Conservation (phyloP, 1,140 invertebrate genomes). For the Berghia stephanieae region DNA sequence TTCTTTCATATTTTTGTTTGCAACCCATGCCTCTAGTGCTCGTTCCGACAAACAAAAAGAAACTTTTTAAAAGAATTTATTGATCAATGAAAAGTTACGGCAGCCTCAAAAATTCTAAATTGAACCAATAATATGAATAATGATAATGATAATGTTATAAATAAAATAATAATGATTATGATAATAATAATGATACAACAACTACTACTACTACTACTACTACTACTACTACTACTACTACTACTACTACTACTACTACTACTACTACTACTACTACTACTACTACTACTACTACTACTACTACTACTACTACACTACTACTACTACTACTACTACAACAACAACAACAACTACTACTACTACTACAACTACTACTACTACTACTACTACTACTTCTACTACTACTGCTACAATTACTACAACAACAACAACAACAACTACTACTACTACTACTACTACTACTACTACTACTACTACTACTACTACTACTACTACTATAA, state of each 20-base stretch:
- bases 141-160: background rate
- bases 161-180: background rate
- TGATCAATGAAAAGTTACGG: too few relatives aligned
- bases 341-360: conserved; percentile 2
- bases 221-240: conserved; percentile 2
- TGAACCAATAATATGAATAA: too few relatives aligned
- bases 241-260: background rate
- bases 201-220: background rate
- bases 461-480: conserved; percentile 2
- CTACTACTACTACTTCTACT: background rate
- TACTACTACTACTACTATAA: background rate
- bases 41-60: too few relatives aligned
- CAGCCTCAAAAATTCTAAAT: too few relatives aligned
- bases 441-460: conserved; percentile 2
- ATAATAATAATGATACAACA: background rate
- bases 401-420: too few relatives aligned
- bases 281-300: background rate
- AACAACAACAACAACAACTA: conserved; percentile 2
- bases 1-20: too few relatives aligned
- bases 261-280: background rate
- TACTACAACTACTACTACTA: background rate
- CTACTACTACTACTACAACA: conserved; percentile 1
- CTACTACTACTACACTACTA: too few relatives aligned
- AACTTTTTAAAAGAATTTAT: too few relatives aligned
- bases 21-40: too few relatives aligned